Evolutionary conservation across 2,888 invertebrate genomes (phyloP), one percentile per base, ranked within the genome.

Genomic region (Tetragonisca angustula): DNA sequence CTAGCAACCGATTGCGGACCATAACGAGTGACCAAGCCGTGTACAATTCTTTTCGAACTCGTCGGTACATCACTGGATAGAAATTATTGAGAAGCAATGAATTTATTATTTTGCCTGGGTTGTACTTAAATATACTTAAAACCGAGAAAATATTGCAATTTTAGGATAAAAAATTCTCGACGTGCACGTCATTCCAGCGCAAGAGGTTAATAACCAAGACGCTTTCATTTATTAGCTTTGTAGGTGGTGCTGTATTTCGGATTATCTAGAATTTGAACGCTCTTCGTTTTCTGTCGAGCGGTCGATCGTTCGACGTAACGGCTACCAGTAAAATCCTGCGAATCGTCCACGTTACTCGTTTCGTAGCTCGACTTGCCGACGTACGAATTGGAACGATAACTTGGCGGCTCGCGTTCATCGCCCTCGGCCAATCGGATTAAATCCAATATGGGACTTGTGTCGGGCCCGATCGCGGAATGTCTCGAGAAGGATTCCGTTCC

Each of bases 201-300:
- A 27, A 27, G 2, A 1, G 27, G 2, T 27, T 27, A 27, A 27
- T 27, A 17, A 19, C 19, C 4, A 5, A 27, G n/a, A 43, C 17
- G 32, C 56, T n/a, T n/a, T 79, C 52, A 90, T 49, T 86, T 87
- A 32, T 85, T 83, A 27, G 75, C 76, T 73, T 92, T 92, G 32
- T 90, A 92, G 17, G 86, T 86, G 5, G 91, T 65, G 36, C 43
- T 43, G 73, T 84, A 92, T 77, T 91, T 88, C 0, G 92, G 93
- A 82, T 94, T 92, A 4, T 94, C 94, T 36, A 94, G 81, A 4
- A 94, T 94, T 80, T 94, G 91, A 6, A 94, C 94, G 82, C 83
- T 94, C 74, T 94, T 94, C 2, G 92, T 90, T 86, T 94, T 94
- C 74, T 89, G 92, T 6, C 91, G 73, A 15, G 82, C 87, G 5